Evolutionary conservation across 2,888 invertebrate genomes (phyloP).

Genomic region (Spodoptera littoralis): DNA sequence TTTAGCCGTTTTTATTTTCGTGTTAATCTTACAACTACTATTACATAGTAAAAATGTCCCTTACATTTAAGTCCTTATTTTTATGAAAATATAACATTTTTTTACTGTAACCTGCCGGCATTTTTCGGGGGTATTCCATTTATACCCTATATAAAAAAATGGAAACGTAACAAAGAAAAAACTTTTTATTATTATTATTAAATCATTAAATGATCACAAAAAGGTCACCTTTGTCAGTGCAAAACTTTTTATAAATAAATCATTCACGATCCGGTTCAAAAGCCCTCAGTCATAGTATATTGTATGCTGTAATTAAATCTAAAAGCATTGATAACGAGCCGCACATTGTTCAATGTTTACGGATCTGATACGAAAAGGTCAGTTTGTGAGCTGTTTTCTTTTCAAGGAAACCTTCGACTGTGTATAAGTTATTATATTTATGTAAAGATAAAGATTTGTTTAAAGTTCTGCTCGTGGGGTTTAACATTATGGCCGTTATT

Average conservation of each 20-base stretch:
- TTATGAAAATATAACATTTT: too few relatives aligned
- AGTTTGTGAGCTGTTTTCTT: constrained; percentile 43
- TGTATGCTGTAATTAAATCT: constrained; percentile 45
- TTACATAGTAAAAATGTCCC: too few relatives aligned
- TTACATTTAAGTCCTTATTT: too few relatives aligned
- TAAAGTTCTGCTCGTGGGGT: background rate
- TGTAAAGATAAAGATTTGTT: constrained; percentile 22
- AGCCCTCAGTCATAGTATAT: constrained; percentile 32
- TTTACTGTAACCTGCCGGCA: too few relatives aligned
- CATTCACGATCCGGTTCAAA: constrained; percentile 49
- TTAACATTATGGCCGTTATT: too few relatives aligned
- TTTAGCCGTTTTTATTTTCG: too few relatives aligned
- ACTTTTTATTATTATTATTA: too few relatives aligned
- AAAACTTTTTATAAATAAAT: constrained; percentile 11
- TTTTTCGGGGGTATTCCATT: too few relatives aligned
- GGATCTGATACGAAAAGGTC: constrained; percentile 48
- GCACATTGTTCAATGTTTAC: constrained; percentile 31
- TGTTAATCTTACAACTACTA: too few relatives aligned
- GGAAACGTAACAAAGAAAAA: too few relatives aligned
- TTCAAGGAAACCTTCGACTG: constrained; percentile 43
- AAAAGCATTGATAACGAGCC: constrained; percentile 43
- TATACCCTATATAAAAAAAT: too few relatives aligned
- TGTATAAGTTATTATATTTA: constrained; percentile 18
- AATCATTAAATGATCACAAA: too few relatives aligned
- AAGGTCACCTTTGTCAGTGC: constrained; percentile 9